Conservation (phyloP, 2,888 invertebrate genomes). For the Nineta flava region DNA sequence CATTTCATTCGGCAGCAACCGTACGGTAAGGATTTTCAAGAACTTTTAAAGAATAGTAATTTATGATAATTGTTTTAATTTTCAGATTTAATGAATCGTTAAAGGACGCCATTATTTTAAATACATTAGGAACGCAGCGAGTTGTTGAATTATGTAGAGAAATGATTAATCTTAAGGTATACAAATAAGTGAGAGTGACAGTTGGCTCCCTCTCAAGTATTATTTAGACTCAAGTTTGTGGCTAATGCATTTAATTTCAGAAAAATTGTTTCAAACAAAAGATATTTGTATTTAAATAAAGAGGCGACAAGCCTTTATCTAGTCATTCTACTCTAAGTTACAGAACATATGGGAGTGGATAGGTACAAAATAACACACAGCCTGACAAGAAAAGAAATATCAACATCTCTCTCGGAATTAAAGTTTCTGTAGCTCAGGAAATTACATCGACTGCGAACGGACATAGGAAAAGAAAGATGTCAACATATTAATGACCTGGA, state of each 20-base stretch:
- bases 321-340: no score
- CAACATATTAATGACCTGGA: no score
- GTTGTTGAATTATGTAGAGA: constrained; percentile 67
- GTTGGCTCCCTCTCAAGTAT: neutral
- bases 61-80: constrained; percentile 5
- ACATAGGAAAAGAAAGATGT: no score
- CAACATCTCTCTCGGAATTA: no score
- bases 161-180: constrained; percentile 61
- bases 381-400: no score
- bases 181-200: neutral
- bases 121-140: constrained; percentile 76
- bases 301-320: no score
- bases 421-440: no score
- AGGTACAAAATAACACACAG: no score
- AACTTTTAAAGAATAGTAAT: neutral
- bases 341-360: no score
- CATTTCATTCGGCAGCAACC: constrained; percentile 94
- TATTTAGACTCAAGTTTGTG: neutral
- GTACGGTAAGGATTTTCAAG: constrained; percentile 39
- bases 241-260: neutral
- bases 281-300: no score
- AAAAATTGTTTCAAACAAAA: no score
- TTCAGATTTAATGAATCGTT: constrained; percentile 72
- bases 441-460: no score
- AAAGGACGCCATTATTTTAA: constrained; percentile 71